Evolutionary conservation across 2,888 invertebrate genomes (phyloP).

Genomic region (Drosophila atripex): DNA sequence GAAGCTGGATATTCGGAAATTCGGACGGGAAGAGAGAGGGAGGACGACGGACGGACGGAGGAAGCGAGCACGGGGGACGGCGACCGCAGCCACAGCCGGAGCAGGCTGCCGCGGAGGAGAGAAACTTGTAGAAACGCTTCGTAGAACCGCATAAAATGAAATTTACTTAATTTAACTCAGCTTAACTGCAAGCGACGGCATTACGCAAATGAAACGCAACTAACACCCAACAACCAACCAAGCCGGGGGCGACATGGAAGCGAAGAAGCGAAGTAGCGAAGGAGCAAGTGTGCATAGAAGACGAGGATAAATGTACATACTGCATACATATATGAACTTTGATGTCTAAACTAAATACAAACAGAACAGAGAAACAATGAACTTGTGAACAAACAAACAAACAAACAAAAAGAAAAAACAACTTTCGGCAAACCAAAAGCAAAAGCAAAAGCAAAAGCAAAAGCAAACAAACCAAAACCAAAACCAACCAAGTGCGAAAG

Average conservation of each 20-base stretch:
- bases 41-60: too few species aligned
- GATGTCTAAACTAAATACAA: slow-evolving; percentile 13
- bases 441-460: slow-evolving; percentile 33
- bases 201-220: slow-evolving; percentile 7
- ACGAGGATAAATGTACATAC: slow-evolving; percentile 29
- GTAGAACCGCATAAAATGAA: slow-evolving; percentile 37
- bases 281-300: slow-evolving; percentile 7
- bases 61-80: background rate
- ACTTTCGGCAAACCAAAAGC: slow-evolving; percentile 45
- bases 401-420: too few species aligned
- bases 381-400: slow-evolving; percentile 19
- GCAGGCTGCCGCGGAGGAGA: background rate
- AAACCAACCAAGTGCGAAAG: background rate
- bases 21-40: background rate
- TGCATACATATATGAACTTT: slow-evolving; percentile 13
- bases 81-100: too few species aligned
- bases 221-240: slow-evolving; percentile 4
- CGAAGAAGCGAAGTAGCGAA: too few species aligned
- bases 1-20: background rate
- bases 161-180: slow-evolving; percentile 44
- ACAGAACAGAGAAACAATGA: slow-evolving; percentile 3
- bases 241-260: too few species aligned
- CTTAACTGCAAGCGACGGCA: background rate
- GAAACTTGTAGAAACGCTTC: slow-evolving; percentile 36
- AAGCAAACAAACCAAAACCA: slow-evolving; percentile 35